Percentiles rank a stretch among this genome's conserved stretches.
phyloP scores from a whole-genome alignment of 2,888 invertebrate genomes.

The Uloborus plumipes region DNA sequence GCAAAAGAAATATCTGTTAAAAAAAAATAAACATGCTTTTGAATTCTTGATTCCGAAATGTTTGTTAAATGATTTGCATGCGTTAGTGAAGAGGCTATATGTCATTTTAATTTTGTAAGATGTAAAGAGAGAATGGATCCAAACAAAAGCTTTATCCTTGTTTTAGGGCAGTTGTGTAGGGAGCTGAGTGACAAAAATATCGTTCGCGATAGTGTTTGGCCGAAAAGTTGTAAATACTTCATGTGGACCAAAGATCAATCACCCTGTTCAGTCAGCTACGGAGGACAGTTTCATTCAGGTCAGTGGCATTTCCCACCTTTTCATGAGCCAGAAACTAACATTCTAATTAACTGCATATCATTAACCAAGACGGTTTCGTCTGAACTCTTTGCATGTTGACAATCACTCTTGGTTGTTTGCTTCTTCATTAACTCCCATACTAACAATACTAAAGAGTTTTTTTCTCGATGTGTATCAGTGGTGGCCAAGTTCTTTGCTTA shows the following conservation, averaged over 20 bases:
- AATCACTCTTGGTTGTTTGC: too few species aligned
- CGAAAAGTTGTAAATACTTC: constrained; percentile 64
- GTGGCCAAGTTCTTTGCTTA: too few species aligned
- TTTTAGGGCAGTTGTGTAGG: constrained; percentile 63
- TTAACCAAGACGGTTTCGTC: neutral
- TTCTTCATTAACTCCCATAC: too few species aligned
- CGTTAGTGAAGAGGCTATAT: constrained; percentile 11
- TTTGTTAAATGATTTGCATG: neutral
- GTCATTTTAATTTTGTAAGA: constrained; percentile 36
- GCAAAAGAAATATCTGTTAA: too few species aligned
- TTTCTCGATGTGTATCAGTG: too few species aligned
- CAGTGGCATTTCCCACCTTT: constrained; percentile 57
- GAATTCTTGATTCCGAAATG: too few species aligned
- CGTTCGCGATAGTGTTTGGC: constrained; percentile 63
- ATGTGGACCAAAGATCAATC: constrained; percentile 62
- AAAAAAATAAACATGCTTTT: too few species aligned
- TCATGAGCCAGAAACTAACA: constrained; percentile 6
- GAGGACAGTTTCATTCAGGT: constrained; percentile 62
- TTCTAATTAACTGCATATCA: neutral
- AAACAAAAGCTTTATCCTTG: constrained; percentile 61
- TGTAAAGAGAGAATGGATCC: constrained; percentile 34
- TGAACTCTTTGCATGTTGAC: too few species aligned
- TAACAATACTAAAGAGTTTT: too few species aligned
- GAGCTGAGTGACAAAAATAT: constrained; percentile 64
- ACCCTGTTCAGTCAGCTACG: constrained; percentile 59